Percentiles rank a stretch among this genome's conserved stretches.
These are phyloP conservation scores for Cyclopterus lumpus DNA, from an alignment of 2,797 vertebrate species.

Conservation along the genomic window DNA sequence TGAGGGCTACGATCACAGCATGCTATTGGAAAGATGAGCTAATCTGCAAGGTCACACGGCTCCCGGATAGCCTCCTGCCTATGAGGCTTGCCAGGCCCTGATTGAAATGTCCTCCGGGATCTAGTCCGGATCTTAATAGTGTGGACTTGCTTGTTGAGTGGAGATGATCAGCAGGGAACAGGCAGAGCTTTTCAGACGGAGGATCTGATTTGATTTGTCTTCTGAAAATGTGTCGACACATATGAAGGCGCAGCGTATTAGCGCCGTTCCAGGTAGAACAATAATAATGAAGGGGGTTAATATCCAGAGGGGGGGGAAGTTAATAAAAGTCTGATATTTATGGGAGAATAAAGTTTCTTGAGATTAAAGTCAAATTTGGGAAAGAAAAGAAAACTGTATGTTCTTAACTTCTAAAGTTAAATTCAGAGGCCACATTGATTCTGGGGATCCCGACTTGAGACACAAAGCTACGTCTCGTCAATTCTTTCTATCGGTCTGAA, in stretches of 20 bases:
- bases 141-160: conserved; percentile 83
- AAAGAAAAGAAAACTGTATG: not conserved
- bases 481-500: no score
- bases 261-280: no score
- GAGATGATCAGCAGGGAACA: conserved; percentile 70
- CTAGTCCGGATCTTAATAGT: conserved; percentile 82
- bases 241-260: no score
- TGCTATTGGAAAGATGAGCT: conserved; percentile 35
- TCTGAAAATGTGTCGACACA: no score
- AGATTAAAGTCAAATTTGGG: no score
- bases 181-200: not conserved
- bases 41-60: conserved; percentile 80
- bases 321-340: no score
- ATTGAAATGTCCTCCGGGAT: conserved; percentile 87
- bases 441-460: not conserved
- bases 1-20: conserved; percentile 23
- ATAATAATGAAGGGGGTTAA: not conserved
- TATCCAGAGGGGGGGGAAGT: no score
- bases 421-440: not conserved
- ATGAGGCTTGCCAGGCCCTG: conserved; percentile 82
- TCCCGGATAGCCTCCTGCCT: conserved; percentile 62
- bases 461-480: not conserved
- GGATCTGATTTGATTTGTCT: not conserved
- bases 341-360: no score
- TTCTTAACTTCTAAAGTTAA: not conserved